A percentile compares a stretch with the other conserved stretches of the same genome.
These are phyloP conservation scores for Ptyas mucosa DNA, from an alignment of 2,113 vertebrate species.

Conservation along the genomic window DNA sequence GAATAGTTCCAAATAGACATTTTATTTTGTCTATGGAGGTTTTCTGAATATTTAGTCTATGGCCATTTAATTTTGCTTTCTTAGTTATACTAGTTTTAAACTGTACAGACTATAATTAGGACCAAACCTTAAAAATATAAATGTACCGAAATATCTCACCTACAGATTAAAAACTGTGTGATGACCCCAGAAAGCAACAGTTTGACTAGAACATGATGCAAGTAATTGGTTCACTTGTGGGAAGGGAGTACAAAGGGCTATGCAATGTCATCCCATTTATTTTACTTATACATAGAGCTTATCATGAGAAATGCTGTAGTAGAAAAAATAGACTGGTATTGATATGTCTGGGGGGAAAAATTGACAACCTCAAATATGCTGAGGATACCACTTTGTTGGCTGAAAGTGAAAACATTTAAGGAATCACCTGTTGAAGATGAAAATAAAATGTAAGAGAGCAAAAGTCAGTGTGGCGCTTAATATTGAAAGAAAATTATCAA, in stretches of 20 bases:
- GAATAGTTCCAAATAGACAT: neutral
- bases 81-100: neutral
- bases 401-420: neutral
- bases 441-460: neutral
- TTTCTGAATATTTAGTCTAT: neutral
- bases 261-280: neutral
- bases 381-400: neutral
- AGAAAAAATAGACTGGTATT: neutral
- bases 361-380: neutral
- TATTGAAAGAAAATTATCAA: neutral
- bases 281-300: neutral
- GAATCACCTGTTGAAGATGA: neutral
- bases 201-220: neutral
- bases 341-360: neutral
- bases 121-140: neutral
- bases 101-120: neutral
- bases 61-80: neutral
- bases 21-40: neutral
- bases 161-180: neutral
- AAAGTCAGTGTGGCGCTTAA: neutral
- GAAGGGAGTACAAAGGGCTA: neutral
- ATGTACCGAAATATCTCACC: neutral
- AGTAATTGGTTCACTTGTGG: neutral
- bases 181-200: neutral
- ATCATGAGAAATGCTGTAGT: neutral